phyloP scores from a whole-genome alignment of 2,113 vertebrate species.

The Grus americana region DNA sequence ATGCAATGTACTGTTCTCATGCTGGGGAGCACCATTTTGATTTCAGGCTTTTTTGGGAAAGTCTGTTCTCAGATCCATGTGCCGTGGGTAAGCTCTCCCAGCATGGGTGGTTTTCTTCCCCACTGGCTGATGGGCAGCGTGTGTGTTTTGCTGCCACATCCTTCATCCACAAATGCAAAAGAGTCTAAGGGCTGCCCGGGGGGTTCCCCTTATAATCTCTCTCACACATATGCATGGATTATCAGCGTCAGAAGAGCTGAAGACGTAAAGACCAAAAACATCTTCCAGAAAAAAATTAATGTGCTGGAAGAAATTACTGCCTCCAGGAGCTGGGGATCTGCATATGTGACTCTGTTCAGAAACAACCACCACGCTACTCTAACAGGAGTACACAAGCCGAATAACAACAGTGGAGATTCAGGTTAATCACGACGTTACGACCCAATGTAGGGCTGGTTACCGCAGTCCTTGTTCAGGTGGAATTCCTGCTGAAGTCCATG shows the following conservation, averaged over 20 bases:
- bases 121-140: not conserved
- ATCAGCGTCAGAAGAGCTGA: conserved; percentile 17
- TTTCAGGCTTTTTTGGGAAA: not conserved
- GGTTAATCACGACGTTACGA: not conserved
- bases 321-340: not conserved
- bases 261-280: not conserved
- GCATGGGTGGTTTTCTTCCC: not conserved
- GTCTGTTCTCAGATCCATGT: not conserved
- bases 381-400: not conserved
- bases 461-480: not conserved
- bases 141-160: conserved; percentile 32
- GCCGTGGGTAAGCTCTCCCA: not conserved
- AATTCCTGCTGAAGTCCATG: not conserved
- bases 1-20: not conserved
- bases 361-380: not conserved
- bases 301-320: conserved; percentile 4
- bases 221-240: not conserved
- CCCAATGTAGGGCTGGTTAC: not conserved
- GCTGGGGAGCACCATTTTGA: not conserved
- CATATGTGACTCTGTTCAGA: not conserved
- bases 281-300: conserved; percentile 4
- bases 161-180: not conserved
- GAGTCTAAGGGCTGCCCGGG: not conserved
- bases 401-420: not conserved
- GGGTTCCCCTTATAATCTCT: conserved; percentile 18